Conservation (phyloP, 92 coral and sea anemone genomes). For the Porites divaricata region DNA sequence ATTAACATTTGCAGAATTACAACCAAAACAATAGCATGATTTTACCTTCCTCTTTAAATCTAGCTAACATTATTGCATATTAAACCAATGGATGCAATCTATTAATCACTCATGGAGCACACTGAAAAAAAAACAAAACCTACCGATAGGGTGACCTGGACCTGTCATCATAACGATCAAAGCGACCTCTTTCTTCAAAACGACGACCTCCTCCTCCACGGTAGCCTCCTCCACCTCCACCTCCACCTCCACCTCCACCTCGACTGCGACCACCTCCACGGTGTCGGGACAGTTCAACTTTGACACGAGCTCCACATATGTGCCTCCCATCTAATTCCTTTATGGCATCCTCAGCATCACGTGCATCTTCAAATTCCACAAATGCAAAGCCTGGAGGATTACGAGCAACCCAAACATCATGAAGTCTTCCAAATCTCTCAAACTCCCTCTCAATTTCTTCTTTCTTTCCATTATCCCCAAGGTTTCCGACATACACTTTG, state of each 20-base stretch:
- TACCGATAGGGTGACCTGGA: slow-evolving; percentile 44
- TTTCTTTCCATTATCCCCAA: slow-evolving; percentile 82
- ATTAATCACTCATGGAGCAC: no score
- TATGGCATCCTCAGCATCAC: slow-evolving; percentile 95
- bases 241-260: slow-evolving; percentile 31
- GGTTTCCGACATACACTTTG: slow-evolving; percentile 91
- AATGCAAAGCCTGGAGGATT: slow-evolving; percentile 99
- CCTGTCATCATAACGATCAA: slow-evolving; percentile 29
- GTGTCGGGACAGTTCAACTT: slow-evolving; percentile 79
- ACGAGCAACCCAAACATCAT: slow-evolving; percentile 99
- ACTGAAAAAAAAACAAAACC: background rate
- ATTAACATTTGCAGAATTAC: no score
- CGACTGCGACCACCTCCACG: slow-evolving; percentile 54
- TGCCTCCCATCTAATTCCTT: slow-evolving; percentile 75
- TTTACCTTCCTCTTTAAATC: no score
- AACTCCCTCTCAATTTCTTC: slow-evolving; percentile 86
- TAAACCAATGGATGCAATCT: background rate
- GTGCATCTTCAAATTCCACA: slow-evolving; percentile 87
- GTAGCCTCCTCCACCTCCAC: slow-evolving; percentile 8
- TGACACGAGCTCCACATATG: slow-evolving; percentile 80
- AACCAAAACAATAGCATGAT: no score
- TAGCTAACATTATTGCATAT: no score
- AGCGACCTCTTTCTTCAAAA: slow-evolving; percentile 31
- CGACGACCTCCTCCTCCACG: slow-evolving; percentile 35
- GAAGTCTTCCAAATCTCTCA: slow-evolving; percentile 77